A percentile compares a stretch with the other conserved stretches of the same genome.
Evolutionary conservation across 2,888 invertebrate species (phyloP).

Genomic region (Andricus quercusramuli): DNA sequence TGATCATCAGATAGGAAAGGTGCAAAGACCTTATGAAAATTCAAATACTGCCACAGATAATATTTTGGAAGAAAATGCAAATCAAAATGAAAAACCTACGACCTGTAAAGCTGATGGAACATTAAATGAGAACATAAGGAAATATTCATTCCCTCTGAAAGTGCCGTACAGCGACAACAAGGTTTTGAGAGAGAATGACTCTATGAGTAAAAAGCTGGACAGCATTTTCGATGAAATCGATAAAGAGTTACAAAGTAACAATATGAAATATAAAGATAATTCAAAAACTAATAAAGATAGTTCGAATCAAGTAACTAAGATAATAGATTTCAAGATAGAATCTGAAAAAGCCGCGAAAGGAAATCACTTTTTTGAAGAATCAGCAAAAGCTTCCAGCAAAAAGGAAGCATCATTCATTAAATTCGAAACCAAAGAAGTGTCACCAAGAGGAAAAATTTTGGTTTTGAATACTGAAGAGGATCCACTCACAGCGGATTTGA

Average conservation of each 20-base stretch:
- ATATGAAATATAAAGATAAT: conserved; percentile 35
- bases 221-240: conserved; percentile 72
- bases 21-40: background rate
- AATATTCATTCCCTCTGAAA: too few species aligned
- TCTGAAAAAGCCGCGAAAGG: conserved; percentile 59
- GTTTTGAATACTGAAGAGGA: conserved; percentile 61
- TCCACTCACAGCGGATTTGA: conserved; percentile 77
- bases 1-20: background rate
- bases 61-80: background rate
- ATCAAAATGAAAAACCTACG: background rate
- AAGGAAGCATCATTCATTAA: background rate
- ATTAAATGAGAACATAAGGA: too few species aligned
- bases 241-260: conserved; percentile 61
- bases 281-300: conserved; percentile 46
- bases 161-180: background rate
- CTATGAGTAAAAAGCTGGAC: conserved; percentile 50
- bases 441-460: conserved; percentile 50
- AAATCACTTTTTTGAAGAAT: background rate
- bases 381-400: conserved; percentile 37
- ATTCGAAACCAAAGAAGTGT: conserved; percentile 9
- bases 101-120: background rate
- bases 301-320: conserved; percentile 67
- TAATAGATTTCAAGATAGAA: conserved; percentile 67
- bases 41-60: too few species aligned
- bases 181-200: conserved; percentile 5